Evolutionary conservation across 2,113 vertebrate species (phyloP), one percentile per base, ranked within the genome.

Genomic region (Nyctereutes procyonoides): DNA sequence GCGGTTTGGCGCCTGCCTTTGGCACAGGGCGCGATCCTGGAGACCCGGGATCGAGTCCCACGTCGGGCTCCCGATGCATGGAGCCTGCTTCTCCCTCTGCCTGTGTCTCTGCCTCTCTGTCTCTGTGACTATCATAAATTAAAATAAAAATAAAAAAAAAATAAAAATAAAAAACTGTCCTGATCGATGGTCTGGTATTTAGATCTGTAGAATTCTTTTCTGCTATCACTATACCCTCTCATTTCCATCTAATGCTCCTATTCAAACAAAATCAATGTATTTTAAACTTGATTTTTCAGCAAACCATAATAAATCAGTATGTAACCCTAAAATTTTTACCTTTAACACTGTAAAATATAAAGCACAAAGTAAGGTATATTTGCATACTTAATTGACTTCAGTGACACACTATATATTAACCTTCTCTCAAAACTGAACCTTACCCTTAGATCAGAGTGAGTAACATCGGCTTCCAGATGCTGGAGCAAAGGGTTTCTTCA

Each of bases 261-360:
- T 65, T 43, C 48, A 74, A 86, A 95, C 38, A 89, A 90, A 82
- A 80, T n/a, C 16, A 87, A 62, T 30, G 4, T 48, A 35, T 79
- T 97, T 95, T 85, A 69, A 56, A 89, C 51, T 93, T 73, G n/a
- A 96, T 12, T 93, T 88, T 69, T 73, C n/a, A 96, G 62, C 65
- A 56, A 95, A 79, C 3, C 53, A 53, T 71, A 97, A 71, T 63
- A 83, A 60, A 87, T 83, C 80, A 90, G 13, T 65, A 77, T 86
- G 30, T 48, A 79, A 93, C 92, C 87, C 22, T 48, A 73, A 96
- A 83, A 88, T 38, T 69, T 83, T 96, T 43, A 95, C 35, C 76
- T 87, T 48, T 76, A 51, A 80, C 53, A 63, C 0, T 88, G 32
- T 30, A 85, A 95, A 93, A 86, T 1, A 30, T 55, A 87, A 60